phyloP scores from a whole-genome alignment of 2,888 invertebrate species.

The Thysanoteuthis rhombus region DNA sequence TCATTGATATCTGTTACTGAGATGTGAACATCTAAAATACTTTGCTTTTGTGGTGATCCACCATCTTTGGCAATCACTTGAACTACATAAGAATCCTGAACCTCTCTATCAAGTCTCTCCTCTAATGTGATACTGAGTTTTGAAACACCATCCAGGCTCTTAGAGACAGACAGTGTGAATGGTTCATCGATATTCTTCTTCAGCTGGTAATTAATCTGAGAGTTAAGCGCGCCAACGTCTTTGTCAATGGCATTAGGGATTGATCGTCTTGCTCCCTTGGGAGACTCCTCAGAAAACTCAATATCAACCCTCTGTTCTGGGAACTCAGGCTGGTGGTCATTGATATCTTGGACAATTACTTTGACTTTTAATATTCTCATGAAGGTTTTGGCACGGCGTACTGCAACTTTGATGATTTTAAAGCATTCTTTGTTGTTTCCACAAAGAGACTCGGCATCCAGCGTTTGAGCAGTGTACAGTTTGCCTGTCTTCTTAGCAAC shows the following conservation, averaged over 20 bases:
- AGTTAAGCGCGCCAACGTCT: not conserved
- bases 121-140: not conserved
- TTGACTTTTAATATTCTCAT: slow-evolving; percentile 12
- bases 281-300: not conserved
- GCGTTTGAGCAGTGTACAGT: not conserved
- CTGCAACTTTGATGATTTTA: not conserved
- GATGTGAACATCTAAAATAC: not conserved
- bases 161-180: not conserved
- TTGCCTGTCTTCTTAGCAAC: not conserved
- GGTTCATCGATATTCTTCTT: not conserved
- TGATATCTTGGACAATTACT: slow-evolving; percentile 12
- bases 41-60: too few relatives aligned
- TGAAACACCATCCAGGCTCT: not conserved
- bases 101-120: not conserved
- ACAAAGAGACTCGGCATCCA: not conserved
- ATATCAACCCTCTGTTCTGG: not conserved
- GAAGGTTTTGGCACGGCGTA: slow-evolving; percentile 12
- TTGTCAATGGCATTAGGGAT: not conserved
- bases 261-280: not conserved
- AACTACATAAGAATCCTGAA: not conserved
- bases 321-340: not conserved
- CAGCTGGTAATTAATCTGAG: slow-evolving; percentile 12
- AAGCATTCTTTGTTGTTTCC: slow-evolving; percentile 12
- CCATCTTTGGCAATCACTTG: not conserved
- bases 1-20: not conserved